phyloP scores from a whole-genome alignment of 2,797 vertebrate genomes.

The Pitangus sulphuratus region DNA sequence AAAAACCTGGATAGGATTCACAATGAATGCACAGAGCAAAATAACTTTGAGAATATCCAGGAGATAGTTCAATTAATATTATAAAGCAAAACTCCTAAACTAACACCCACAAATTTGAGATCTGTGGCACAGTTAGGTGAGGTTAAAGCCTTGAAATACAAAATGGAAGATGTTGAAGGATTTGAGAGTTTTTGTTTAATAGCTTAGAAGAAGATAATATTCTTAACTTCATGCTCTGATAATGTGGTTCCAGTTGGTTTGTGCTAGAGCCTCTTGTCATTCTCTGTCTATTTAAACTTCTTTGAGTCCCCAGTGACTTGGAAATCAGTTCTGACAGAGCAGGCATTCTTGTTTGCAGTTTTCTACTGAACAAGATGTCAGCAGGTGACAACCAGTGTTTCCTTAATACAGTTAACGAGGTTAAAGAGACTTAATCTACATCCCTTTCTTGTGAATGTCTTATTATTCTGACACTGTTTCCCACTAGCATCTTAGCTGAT shows the following conservation, averaged over 20 bases:
- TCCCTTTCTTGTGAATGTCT: neutral
- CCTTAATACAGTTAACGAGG: neutral
- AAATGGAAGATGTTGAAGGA: neutral
- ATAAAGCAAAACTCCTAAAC: neutral
- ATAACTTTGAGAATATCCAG: neutral
- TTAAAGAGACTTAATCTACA: neutral
- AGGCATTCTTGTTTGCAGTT: neutral
- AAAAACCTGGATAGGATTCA: neutral
- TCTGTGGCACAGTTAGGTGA: neutral
- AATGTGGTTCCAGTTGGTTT: neutral
- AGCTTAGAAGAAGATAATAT: neutral
- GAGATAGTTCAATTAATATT: neutral
- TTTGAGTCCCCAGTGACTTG: neutral
- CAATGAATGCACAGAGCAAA: neutral
- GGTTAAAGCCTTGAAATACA: neutral
- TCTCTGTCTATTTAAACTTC: neutral
- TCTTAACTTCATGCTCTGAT: neutral
- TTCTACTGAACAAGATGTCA: constrained; percentile 4
- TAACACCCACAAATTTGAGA: neutral
- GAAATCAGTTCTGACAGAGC: constrained; percentile 17
- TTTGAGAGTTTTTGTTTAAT: neutral
- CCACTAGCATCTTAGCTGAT: neutral
- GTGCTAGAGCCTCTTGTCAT: neutral
- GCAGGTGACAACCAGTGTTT: neutral
- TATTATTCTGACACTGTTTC: neutral